Percentiles rank a stretch among this genome's conserved stretches.
These are phyloP conservation scores for Leucoma salicis DNA, from an alignment of 2,888 invertebrate genomes.

Conservation along the genomic window DNA sequence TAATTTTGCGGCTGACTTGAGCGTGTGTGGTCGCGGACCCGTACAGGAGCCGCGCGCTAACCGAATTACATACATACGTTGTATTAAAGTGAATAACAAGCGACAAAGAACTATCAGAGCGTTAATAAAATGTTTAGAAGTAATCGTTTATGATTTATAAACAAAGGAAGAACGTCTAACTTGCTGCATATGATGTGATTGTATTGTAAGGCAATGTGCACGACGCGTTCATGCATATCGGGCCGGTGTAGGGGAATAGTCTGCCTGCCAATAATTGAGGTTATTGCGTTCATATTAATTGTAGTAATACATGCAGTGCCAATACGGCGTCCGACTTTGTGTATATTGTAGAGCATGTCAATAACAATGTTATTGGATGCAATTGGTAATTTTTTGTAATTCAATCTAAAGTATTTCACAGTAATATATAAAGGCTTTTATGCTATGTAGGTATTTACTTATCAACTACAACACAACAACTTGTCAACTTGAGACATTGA, in stretches of 20 bases:
- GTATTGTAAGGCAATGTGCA: constrained; percentile 37
- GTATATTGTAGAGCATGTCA: constrained; percentile 53
- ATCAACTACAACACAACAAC: no score
- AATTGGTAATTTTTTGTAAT: no score
- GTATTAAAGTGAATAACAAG: constrained; percentile 22
- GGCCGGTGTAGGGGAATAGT: constrained; percentile 53
- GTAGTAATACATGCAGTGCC: constrained; percentile 61
- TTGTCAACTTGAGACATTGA: no score
- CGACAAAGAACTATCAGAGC: constrained; percentile 18
- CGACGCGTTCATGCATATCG: constrained; percentile 42
- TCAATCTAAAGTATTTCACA: no score
- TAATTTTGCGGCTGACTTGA: constrained; percentile 82
- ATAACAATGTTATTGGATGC: constrained; percentile 65
- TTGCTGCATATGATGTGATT: constrained; percentile 42
- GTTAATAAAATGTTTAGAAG: no score
- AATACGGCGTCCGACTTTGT: constrained; percentile 51
- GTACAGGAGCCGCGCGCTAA: constrained; percentile 54
- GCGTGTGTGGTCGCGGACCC: constrained; percentile 70
- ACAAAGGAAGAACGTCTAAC: constrained; percentile 33
- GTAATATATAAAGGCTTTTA: no score
- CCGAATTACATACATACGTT: constrained; percentile 34
- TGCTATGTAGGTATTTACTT: no score
- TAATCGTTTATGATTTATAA: constrained; percentile 27
- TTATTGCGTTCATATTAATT: constrained; percentile 77
- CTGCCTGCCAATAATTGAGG: constrained; percentile 65